Evolutionary conservation across 2,113 vertebrate species (phyloP).

Genomic region (Ailuropoda melanoleuca): DNA sequence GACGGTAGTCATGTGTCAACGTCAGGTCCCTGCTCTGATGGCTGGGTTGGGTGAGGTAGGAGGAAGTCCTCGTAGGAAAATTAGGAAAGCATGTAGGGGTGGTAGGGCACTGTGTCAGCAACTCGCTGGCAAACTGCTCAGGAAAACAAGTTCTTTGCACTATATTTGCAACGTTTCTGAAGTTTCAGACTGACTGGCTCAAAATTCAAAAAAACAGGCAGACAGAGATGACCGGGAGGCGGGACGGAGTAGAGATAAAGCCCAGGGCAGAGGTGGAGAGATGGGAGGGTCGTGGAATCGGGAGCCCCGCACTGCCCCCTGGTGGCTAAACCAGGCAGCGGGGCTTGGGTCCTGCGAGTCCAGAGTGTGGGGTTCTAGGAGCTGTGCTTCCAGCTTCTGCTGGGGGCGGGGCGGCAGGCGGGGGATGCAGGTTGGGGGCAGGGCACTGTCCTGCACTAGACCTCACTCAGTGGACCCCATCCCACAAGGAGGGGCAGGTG

Average conservation of each 20-base stretch:
- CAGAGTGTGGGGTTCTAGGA: background rate
- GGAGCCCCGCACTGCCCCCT: background rate
- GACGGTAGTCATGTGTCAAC: fast-evolving
- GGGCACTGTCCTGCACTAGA: background rate
- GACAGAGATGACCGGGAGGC: background rate
- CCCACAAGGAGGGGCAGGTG: background rate
- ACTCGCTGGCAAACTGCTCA: background rate
- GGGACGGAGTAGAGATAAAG: background rate
- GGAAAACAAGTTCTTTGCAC: background rate
- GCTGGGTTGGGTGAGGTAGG: background rate
- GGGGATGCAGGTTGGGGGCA: fast-evolving
- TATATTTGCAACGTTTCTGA: background rate
- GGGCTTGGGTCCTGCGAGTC: background rate
- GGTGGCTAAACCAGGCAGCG: background rate
- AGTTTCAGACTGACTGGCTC: background rate
- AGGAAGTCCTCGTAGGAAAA: background rate
- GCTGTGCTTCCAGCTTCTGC: background rate
- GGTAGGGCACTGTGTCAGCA: background rate
- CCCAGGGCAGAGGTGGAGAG: background rate
- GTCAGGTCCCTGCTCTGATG: background rate
- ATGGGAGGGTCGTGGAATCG: background rate
- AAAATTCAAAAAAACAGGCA: background rate
- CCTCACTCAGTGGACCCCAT: background rate
- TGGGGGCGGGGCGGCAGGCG: too few relatives aligned
- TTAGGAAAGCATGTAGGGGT: background rate